phyloP scores from a whole-genome alignment of 2,888 invertebrate species.

The Pycnomerus fuliginosus region DNA sequence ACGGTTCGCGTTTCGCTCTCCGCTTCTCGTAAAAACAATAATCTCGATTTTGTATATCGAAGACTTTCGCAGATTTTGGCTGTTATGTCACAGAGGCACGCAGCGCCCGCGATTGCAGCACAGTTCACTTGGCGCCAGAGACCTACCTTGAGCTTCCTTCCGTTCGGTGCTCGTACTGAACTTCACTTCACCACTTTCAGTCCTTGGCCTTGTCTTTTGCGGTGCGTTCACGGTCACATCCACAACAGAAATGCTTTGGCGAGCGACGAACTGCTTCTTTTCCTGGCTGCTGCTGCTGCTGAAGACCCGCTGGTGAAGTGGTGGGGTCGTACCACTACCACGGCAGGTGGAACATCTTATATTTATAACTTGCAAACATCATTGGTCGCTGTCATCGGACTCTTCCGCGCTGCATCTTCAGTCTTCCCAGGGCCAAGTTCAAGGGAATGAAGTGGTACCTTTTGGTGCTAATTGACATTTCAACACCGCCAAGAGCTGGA shows the following conservation, averaged over 20 bases:
- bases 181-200: conserved; percentile 19
- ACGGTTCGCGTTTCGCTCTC: too few species aligned
- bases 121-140: too few species aligned
- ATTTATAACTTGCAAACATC: conserved; percentile 42
- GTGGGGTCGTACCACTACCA: conserved; percentile 46
- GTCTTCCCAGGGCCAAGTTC: neutral
- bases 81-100: too few species aligned
- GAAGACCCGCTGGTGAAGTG: conserved; percentile 43
- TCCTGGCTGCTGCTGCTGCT: conserved; percentile 45
- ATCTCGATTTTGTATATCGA: too few species aligned
- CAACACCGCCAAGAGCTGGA: conserved; percentile 2
- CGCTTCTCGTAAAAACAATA: too few species aligned
- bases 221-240: conserved; percentile 52
- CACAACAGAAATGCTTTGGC: conserved; percentile 53
- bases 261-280: conserved; percentile 53
- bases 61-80: too few species aligned
- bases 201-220: conserved; percentile 50
- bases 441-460: neutral
- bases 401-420: conserved; percentile 4
- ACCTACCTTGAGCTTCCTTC: conserved; percentile 33
- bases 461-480: conserved; percentile 10
- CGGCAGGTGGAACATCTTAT: conserved; percentile 48
- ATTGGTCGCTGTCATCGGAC: conserved; percentile 37
- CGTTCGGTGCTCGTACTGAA: conserved; percentile 6
- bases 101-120: conserved; percentile 3